Percentiles rank a stretch among this genome's conserved stretches.
Conservation (phyloP, 92 coral and sea anemone genomes). For the Epizoanthus ramosus region DNA sequence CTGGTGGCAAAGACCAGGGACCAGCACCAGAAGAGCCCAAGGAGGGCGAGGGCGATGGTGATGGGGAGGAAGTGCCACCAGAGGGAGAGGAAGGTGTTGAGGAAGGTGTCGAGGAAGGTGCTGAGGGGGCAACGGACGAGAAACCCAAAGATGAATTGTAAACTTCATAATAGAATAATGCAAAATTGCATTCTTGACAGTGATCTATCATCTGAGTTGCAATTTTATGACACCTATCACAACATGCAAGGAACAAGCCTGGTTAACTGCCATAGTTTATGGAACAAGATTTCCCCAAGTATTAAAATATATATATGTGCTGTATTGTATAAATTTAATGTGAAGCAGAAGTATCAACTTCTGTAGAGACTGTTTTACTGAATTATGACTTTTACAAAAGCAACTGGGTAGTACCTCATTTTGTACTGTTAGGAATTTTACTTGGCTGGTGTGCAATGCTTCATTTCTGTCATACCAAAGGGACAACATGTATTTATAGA, state of each 20-base stretch:
- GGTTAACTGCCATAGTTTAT: background rate
- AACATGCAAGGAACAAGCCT: background rate
- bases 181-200: slow-evolving; percentile 3
- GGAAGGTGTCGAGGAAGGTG: slow-evolving; percentile 50
- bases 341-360: slow-evolving; percentile 2
- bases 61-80: slow-evolving; percentile 50
- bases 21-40: slow-evolving; percentile 51
- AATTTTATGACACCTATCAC: background rate
- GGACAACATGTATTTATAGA: slow-evolving; percentile 33
- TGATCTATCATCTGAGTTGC: background rate
- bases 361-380: background rate
- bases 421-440: slow-evolving; percentile 22
- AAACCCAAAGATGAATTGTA: slow-evolving; percentile 83
- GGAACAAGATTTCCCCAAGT: background rate
- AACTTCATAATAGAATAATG: slow-evolving; percentile 8
- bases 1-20: slow-evolving; percentile 89
- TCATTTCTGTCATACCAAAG: slow-evolving; percentile 26
- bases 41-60: slow-evolving; percentile 64
- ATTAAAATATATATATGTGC: background rate
- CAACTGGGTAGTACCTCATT: background rate
- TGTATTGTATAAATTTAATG: background rate
- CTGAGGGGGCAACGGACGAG: slow-evolving; percentile 51
- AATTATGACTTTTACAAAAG: slow-evolving; percentile 9
- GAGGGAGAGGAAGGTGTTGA: slow-evolving; percentile 73
- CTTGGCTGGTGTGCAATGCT: slow-evolving; percentile 8